Percentiles rank a stretch among this genome's conserved stretches.
Conservation (phyloP, 2,113 vertebrate genomes). For the Aspidoscelis tigris region DNA sequence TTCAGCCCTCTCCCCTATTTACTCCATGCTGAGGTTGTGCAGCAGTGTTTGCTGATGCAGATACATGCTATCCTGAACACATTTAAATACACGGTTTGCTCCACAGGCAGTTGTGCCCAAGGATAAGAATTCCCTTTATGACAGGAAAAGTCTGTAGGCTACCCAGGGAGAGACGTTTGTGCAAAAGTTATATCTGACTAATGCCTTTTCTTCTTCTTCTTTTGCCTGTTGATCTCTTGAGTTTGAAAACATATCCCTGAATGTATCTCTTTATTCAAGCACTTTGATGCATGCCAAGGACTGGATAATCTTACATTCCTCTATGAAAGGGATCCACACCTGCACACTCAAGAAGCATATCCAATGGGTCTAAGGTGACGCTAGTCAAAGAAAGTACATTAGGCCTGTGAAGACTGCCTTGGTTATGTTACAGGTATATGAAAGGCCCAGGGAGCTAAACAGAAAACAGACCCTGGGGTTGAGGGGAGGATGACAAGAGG, state of each 20-base stretch:
- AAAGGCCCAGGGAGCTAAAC: neutral
- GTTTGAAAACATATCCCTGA: constrained; percentile 54
- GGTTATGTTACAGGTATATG: neutral
- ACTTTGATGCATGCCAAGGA: constrained; percentile 62
- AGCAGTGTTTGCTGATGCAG: constrained; percentile 47
- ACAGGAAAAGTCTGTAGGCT: constrained; percentile 49
- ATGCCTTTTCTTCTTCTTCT: constrained; percentile 13
- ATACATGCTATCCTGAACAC: constrained; percentile 23
- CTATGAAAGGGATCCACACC: constrained; percentile 53
- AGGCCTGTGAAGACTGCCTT: constrained; percentile 20
- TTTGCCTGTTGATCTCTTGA: constrained; percentile 33
- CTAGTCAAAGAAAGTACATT: constrained; percentile 32
- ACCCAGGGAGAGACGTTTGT: constrained; percentile 48
- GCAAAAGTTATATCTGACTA: constrained; percentile 50
- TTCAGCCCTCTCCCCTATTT: constrained; percentile 19
- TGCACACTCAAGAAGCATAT: constrained; percentile 36
- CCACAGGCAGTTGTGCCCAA: constrained; percentile 18
- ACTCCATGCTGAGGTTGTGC: constrained; percentile 33
- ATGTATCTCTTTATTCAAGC: constrained; percentile 50
- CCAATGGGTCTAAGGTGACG: constrained; percentile 3
- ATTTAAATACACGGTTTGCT: constrained; percentile 10
- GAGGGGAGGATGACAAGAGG: neutral
- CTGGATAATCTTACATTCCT: constrained; percentile 62
- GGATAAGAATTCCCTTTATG: constrained; percentile 41
- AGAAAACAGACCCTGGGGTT: neutral